Evolutionary conservation across 2,113 vertebrate species (phyloP).

Genomic region (Patagioenas fasciata): DNA sequence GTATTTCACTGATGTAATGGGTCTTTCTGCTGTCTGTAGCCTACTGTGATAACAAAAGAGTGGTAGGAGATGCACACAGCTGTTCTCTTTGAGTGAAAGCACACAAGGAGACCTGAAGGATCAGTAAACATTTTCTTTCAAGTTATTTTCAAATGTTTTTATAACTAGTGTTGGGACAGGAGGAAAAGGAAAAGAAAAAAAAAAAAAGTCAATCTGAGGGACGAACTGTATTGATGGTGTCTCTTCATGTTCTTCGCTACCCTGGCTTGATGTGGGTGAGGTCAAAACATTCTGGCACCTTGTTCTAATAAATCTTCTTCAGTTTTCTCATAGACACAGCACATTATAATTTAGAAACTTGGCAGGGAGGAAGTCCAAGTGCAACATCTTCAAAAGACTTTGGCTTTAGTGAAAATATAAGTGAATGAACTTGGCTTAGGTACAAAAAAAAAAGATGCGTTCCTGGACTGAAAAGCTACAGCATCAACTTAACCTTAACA

Average conservation of each 20-base stretch:
- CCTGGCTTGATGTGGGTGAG: not conserved
- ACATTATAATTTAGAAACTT: conserved; percentile 45
- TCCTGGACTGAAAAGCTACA: not conserved
- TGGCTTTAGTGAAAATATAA: conserved; percentile 32
- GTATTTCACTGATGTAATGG: not conserved
- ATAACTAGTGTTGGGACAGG: not conserved
- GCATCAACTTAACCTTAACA: conserved; percentile 48
- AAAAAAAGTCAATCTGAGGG: not conserved
- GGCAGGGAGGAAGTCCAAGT: conserved; percentile 41
- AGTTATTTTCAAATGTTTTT: not conserved
- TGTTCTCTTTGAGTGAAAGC: not conserved
- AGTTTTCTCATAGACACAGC: conserved; percentile 39
- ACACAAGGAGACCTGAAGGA: not conserved
- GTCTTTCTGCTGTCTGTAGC: not conserved
- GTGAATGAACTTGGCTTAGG: conserved; percentile 15
- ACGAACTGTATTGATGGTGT: not conserved
- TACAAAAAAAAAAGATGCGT: conserved; percentile 36
- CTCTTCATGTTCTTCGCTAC: not conserved
- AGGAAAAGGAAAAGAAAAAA: not conserved
- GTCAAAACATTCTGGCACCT: conserved; percentile 28
- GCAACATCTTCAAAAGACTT: conserved; percentile 59
- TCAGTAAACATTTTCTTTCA: not conserved
- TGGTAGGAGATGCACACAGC: not conserved
- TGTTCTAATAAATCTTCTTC: conserved; percentile 51
- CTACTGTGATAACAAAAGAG: not conserved